A percentile compares a stretch with the other conserved stretches of the same genome.
These are phyloP conservation scores for Hylyphantes graminicola DNA, from an alignment of 1,140 invertebrate genomes.

Conservation along the genomic window DNA sequence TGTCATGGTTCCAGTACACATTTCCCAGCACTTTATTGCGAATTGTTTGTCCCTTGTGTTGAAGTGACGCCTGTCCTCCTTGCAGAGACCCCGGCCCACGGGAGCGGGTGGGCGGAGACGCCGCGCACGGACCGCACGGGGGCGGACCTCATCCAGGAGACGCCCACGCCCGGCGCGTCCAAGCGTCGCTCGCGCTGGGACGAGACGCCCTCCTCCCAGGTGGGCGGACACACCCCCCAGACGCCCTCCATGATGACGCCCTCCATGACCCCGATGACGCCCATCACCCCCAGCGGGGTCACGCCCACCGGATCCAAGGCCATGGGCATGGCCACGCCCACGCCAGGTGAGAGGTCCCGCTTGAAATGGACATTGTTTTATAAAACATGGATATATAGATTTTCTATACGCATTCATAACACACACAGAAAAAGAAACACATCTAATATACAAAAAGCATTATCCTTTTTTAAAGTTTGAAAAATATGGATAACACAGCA, in stretches of 20 bases:
- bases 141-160: constrained; percentile 87
- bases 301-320: constrained; percentile 97
- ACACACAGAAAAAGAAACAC: too few relatives aligned
- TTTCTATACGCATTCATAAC: too few relatives aligned
- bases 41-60: too few relatives aligned
- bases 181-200: constrained; percentile 96
- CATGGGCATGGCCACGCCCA: constrained; percentile 97
- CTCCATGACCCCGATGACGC: constrained; percentile 68
- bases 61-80: constrained; percentile 21
- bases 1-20: too few relatives aligned
- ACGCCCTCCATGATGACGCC: constrained; percentile 73
- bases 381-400: too few relatives aligned
- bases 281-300: constrained; percentile 79
- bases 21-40: too few relatives aligned
- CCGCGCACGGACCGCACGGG: constrained; percentile 87
- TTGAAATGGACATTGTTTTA: too few relatives aligned
- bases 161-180: constrained; percentile 88
- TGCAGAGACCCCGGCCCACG: constrained; percentile 92
- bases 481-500: too few relatives aligned
- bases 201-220: constrained; percentile 81
- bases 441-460: too few relatives aligned
- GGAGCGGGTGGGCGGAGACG: constrained; percentile 97
- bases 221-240: constrained; percentile 72
- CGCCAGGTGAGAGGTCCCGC: constrained; percentile 81
- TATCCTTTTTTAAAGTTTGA: too few relatives aligned